Evolutionary conservation across 2,888 invertebrate species (phyloP).

Genomic region (Sinodicranocentrus sp.): DNA sequence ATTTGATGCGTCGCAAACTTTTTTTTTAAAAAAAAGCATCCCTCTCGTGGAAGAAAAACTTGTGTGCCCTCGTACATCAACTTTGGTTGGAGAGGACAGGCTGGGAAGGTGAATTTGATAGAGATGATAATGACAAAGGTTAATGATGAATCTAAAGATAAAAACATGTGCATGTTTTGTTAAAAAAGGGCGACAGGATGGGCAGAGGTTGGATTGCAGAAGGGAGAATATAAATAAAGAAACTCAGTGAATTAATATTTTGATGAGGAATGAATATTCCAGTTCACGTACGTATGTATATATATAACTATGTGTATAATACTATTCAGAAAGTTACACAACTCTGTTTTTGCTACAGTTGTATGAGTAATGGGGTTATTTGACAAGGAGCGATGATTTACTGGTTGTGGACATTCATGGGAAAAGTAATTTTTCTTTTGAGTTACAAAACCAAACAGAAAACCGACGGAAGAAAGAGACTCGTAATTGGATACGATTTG

Average conservation of each 20-base stretch:
- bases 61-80: conserved; percentile 53
- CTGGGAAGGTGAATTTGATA: conserved; percentile 40
- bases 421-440: conserved; percentile 43
- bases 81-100: conserved; percentile 40
- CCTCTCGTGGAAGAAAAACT: not conserved
- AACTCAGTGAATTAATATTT: conserved; percentile 35
- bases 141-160: conserved; percentile 53
- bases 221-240: not conserved
- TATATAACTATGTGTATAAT: not conserved
- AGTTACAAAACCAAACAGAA: conserved; percentile 26
- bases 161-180: conserved; percentile 23
- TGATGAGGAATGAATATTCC: conserved; percentile 45
- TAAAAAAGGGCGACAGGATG: not conserved
- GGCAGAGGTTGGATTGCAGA: not conserved
- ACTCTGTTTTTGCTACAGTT: conserved; percentile 50
- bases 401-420: conserved; percentile 50
- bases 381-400: conserved; percentile 59
- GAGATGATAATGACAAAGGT: conserved; percentile 36
- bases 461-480: not conserved
- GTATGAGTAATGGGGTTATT: conserved; percentile 56
- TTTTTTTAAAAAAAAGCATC: not conserved
- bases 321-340: too few species aligned
- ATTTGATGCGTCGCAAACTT: not conserved
- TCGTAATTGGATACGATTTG: conserved; percentile 51
- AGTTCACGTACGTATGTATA: conserved; percentile 28